Evolutionary conservation across 2,888 invertebrate genomes (phyloP), one percentile per base, ranked within the genome.

Genomic region (Fragum sueziense): DNA sequence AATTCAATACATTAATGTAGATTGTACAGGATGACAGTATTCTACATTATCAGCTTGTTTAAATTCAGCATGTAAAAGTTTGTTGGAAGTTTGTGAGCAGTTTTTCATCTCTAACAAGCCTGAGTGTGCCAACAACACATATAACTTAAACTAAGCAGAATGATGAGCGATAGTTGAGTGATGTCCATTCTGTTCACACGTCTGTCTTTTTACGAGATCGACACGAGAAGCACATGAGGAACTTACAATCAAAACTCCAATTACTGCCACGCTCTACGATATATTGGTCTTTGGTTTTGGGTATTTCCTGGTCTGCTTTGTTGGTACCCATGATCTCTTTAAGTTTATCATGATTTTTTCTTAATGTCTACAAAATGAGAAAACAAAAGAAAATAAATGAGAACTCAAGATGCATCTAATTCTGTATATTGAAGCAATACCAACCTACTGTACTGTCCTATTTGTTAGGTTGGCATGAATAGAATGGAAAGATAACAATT

Each of bases 201-300:
- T 88, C 87, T 0, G 89, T 87, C 79, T 85, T 85, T 74, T 84
- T 86, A 71, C 83, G 82, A 34, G 86, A 84, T 29, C 87, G 86
- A 75, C 89, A 89, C 34, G 87, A 88, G 85, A 90, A 90, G 79
- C 90, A 90, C 89, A 90, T 88, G 54, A 90, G 87, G 77, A 88
- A 93, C 94, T 94, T 91, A 94, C 95, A 93, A 86, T 95, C 95
- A 90, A 94, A 95, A 86, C 93, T 94, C 95, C 95, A 95, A 80
- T 94, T n/a, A n/a, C n/a, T 93, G 74, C 91, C 88, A 14, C 80
- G 91, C 68, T 94, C 94, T 82, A 95, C 93, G 92, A 94, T 93
- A 54, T 95, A 94, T 70, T 94, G 93, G 75, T 92, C 92, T 86
- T 95, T 95, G 75, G 95, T 94, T 37, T 94, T 91, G 41, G 93